These are phyloP conservation scores for Biston stratarius DNA, from an alignment of 2,888 invertebrate genomes.

Conservation along the genomic window DNA sequence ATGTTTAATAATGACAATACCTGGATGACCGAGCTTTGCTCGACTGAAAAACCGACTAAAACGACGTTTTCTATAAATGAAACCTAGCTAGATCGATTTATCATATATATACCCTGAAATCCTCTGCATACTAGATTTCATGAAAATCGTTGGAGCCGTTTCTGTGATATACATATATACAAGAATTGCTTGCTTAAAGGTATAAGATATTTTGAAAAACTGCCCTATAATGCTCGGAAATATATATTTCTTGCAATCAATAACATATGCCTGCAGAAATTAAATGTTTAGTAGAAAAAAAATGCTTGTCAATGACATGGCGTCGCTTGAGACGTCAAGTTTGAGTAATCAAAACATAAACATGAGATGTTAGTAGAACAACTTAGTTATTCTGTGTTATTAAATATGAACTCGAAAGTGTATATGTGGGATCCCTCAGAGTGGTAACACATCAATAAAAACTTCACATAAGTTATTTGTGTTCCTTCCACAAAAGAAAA, in stretches of 20 bases:
- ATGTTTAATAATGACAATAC: too few relatives aligned
- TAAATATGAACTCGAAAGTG: not conserved
- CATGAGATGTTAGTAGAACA: not conserved
- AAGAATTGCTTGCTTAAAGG: too few relatives aligned
- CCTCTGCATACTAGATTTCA: too few relatives aligned
- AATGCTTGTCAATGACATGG: not conserved
- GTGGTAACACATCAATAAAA: not conserved
- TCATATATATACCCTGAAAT: too few relatives aligned
- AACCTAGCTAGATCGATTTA: too few relatives aligned
- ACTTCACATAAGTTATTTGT: not conserved
- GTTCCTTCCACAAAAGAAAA: not conserved
- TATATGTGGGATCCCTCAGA: not conserved
- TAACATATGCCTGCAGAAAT: not conserved
- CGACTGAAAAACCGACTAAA: too few relatives aligned
- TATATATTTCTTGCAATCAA: not conserved
- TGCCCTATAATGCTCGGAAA: not conserved
- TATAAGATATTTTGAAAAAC: not conserved
- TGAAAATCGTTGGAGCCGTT: too few relatives aligned
- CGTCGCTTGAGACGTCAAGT: not conserved
- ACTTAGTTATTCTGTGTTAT: not conserved
- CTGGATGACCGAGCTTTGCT: too few relatives aligned
- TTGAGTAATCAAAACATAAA: not conserved
- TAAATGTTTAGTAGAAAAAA: not conserved
- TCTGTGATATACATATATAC: too few relatives aligned
- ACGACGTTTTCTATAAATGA: too few relatives aligned